Conservation (phyloP, 2,888 invertebrate species). For the Drosophila hamatofila region DNA sequence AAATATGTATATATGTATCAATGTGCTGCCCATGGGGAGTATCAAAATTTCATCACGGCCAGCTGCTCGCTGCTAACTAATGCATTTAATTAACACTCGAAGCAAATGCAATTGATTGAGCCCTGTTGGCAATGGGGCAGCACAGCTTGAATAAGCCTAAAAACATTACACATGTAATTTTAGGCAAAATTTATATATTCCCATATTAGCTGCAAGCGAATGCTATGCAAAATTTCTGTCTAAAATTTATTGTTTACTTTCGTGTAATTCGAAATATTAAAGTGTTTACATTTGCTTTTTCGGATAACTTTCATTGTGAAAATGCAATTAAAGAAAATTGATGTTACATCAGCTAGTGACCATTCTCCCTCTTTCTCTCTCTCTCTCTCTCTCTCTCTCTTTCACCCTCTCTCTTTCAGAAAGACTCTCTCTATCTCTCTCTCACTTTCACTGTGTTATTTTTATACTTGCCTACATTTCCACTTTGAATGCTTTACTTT, state of each 20-base stretch:
- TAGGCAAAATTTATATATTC: constrained; percentile 3
- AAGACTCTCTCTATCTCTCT: no score
- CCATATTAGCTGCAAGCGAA: neutral
- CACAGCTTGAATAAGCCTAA: constrained; percentile 1
- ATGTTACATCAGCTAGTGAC: neutral
- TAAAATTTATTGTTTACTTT: constrained; percentile 10
- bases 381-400: neutral
- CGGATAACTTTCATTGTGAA: constrained; percentile 17
- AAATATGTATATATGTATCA: neutral
- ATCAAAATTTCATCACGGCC: constrained; percentile 6
- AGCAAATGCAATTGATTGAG: constrained; percentile 52
- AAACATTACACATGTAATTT: constrained; percentile 6
- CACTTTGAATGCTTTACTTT: constrained; percentile 19
- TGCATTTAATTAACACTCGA: constrained; percentile 41
- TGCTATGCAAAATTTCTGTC: constrained; percentile 9
- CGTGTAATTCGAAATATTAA: constrained; percentile 18
- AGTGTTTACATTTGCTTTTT: constrained; percentile 13
- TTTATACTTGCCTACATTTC: neutral
- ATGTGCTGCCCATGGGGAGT: neutral
- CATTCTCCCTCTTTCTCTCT: neutral
- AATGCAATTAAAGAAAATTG: constrained; percentile 54
- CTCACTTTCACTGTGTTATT: no score
- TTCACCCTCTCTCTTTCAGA: no score
- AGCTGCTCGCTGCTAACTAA: constrained; percentile 52
- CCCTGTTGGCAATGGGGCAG: neutral